These are phyloP conservation scores for Chloebia gouldiae DNA, from an alignment of 2,113 vertebrate species.

Conservation along the genomic window DNA sequence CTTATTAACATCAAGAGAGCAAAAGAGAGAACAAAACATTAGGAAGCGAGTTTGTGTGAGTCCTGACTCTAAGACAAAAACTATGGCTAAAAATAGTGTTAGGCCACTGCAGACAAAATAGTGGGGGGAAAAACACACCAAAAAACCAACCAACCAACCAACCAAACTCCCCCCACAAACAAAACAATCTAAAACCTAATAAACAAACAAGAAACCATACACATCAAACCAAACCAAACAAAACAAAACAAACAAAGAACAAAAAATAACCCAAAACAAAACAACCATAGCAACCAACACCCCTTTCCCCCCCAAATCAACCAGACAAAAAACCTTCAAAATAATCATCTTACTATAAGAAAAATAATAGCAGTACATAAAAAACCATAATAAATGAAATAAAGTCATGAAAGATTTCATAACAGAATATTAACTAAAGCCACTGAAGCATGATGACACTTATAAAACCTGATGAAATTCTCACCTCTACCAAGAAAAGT, in stretches of 20 bases:
- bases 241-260: accelerated
- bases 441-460: not conserved
- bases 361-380: not conserved
- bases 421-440: not conserved
- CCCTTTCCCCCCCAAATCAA: accelerated
- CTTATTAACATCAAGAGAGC: not conserved
- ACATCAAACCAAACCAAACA: not conserved
- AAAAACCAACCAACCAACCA: not conserved
- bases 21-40: not conserved
- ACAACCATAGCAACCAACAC: not conserved
- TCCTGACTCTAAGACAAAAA: not conserved
- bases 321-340: not conserved
- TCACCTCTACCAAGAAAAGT: not conserved
- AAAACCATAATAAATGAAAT: not conserved
- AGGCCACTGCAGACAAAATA: not conserved
- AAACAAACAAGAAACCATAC: not conserved
- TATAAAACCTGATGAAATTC: not conserved
- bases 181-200: not conserved
- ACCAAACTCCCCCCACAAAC: not conserved
- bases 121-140: accelerated
- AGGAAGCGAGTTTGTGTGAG: not conserved
- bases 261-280: not conserved
- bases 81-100: not conserved
- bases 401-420: not conserved
- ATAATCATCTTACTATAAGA: not conserved